A percentile compares a stretch with the other conserved stretches of the same genome.
phyloP scores from a whole-genome alignment of 1,140 invertebrate genomes.

The Mamestra configurata region DNA sequence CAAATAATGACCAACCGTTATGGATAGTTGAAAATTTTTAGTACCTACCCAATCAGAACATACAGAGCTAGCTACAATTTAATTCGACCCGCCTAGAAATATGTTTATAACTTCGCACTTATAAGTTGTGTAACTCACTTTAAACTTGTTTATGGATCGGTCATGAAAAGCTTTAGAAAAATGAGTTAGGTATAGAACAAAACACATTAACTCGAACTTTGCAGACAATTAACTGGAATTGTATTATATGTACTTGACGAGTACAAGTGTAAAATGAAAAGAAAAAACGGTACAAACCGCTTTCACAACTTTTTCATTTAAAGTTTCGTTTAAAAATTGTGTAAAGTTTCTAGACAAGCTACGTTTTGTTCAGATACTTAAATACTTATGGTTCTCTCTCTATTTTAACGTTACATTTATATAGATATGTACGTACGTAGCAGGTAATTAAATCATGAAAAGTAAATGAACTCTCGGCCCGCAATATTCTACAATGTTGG shows the following conservation, averaged over 20 bases:
- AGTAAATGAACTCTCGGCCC: neutral
- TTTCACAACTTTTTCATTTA: slow-evolving; percentile 48
- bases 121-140: slow-evolving; percentile 27
- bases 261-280: slow-evolving; percentile 38
- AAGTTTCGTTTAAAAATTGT: slow-evolving; percentile 47
- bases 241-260: slow-evolving; percentile 44
- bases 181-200: slow-evolving; percentile 30
- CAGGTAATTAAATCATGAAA: neutral
- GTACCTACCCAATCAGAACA: neutral
- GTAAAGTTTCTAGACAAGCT: slow-evolving; percentile 35
- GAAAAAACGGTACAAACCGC: slow-evolving; percentile 35
- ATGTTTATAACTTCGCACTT: slow-evolving; percentile 8
- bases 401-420: neutral
- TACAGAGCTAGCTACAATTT: neutral
- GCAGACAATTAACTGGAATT: slow-evolving; percentile 42
- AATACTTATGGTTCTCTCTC: neutral
- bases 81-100: neutral
- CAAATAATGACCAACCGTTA: slow-evolving; percentile 40
- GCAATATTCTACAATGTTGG: neutral
- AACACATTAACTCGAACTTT: slow-evolving; percentile 44
- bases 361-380: slow-evolving; percentile 36
- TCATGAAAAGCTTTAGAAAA: slow-evolving; percentile 38
- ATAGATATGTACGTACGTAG: neutral
- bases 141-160: slow-evolving; percentile 17
- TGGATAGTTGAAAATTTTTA: neutral